Percentiles rank a stretch among this genome's conserved stretches.
phyloP scores from a whole-genome alignment of 2,888 invertebrate species.

The Drosophila picticornis region DNA sequence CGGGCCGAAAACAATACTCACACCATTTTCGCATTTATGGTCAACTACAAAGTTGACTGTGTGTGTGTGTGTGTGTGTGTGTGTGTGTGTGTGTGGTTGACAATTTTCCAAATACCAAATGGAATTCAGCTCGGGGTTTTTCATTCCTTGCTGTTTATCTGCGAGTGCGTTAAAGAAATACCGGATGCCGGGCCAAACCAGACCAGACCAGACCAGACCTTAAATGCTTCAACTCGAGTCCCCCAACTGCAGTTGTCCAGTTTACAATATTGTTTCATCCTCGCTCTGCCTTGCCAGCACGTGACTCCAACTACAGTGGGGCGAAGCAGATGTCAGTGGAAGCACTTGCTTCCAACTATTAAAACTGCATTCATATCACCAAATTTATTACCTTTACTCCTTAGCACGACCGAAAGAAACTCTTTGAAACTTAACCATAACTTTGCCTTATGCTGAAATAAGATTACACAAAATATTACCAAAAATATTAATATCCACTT shows the following conservation, averaged over 20 bases:
- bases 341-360: neutral
- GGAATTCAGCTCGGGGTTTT: conserved; percentile 40
- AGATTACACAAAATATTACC: neutral
- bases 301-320: conserved; percentile 31
- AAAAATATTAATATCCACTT: neutral
- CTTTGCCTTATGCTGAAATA: neutral
- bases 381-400: neutral
- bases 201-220: neutral
- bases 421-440: neutral
- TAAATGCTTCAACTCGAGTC: neutral
- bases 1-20: conserved; percentile 18
- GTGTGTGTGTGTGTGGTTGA: conserved; percentile 24
- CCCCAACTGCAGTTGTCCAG: conserved; percentile 31
- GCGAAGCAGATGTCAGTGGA: neutral
- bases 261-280: conserved; percentile 35
- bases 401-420: neutral
- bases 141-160: conserved; percentile 22
- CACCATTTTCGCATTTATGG: conserved; percentile 26
- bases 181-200: conserved; percentile 22
- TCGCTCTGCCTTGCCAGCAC: conserved; percentile 30
- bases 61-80: neutral
- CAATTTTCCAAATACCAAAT: conserved; percentile 42
- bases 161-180: conserved; percentile 24
- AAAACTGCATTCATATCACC: neutral
- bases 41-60: conserved; percentile 16